Conservation (phyloP, 2,113 vertebrate genomes). For the Grallaria varia region DNA sequence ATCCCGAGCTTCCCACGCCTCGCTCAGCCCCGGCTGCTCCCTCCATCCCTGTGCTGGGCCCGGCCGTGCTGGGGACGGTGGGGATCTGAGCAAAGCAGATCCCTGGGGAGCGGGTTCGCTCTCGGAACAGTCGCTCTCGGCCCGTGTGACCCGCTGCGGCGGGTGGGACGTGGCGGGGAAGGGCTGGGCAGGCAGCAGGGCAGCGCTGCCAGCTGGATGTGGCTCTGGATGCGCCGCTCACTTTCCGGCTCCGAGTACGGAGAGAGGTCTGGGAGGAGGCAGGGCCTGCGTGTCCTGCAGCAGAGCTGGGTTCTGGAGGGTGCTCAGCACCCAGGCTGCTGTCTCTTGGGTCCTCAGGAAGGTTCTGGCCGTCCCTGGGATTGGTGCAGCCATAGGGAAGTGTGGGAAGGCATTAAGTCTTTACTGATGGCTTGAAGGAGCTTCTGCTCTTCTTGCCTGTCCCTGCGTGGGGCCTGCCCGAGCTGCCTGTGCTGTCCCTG, state of each 20-base stretch:
- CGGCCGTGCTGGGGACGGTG: neutral
- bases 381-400: fast-evolving
- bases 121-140: fast-evolving
- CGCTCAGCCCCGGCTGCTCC: neutral
- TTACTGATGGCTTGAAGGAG: neutral
- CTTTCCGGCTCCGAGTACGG: fast-evolving
- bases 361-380: neutral
- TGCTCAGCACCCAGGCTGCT: fast-evolving
- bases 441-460: neutral
- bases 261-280: neutral
- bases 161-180: neutral
- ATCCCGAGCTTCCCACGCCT: slow-evolving; percentile 51
- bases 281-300: neutral
- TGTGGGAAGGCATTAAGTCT: fast-evolving
- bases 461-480: fast-evolving
- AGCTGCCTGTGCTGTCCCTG: neutral
- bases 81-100: neutral
- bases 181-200: neutral
- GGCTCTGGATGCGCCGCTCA: neutral
- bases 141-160: neutral
- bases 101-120: neutral
- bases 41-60: neutral
- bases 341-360: neutral
- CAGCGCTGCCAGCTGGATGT: neutral
- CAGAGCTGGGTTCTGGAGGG: neutral